phyloP scores from a whole-genome alignment of 1,140 invertebrate genomes.

The Caerostris extrusa region DNA sequence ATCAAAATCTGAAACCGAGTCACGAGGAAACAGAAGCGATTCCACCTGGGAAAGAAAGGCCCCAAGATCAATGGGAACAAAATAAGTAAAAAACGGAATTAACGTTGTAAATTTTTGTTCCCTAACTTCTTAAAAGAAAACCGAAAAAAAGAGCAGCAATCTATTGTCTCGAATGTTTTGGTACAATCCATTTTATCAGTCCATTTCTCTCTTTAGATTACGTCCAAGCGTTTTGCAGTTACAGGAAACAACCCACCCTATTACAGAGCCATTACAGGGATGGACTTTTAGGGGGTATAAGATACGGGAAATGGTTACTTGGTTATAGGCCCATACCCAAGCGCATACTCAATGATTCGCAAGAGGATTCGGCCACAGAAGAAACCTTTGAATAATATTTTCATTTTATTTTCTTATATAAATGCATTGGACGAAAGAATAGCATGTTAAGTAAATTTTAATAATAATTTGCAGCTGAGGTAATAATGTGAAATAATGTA shows the following conservation, averaged over 20 bases:
- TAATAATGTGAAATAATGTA: no score
- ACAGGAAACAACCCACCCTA: constrained; percentile 45
- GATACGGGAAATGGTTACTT: constrained; percentile 40
- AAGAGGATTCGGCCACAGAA: neutral
- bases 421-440: no score
- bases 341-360: neutral
- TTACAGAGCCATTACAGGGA: constrained; percentile 49
- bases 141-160: constrained; percentile 13
- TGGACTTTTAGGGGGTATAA: constrained; percentile 30
- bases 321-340: constrained; percentile 10
- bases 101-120: constrained; percentile 17
- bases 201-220: constrained; percentile 37
- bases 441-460: no score
- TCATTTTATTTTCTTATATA: no score
- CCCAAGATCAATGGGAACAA: neutral
- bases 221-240: constrained; percentile 20
- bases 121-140: neutral
- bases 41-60: constrained; percentile 49
- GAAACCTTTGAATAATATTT: neutral
- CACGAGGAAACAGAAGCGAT: constrained; percentile 8
- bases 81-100: neutral
- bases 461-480: no score
- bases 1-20: constrained; percentile 25
- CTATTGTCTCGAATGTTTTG: constrained; percentile 10
- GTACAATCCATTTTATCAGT: constrained; percentile 48